Evolutionary conservation across 2,113 vertebrate species (phyloP), one percentile per base, ranked within the genome.

Genomic region (Salvelinus alpinus): DNA sequence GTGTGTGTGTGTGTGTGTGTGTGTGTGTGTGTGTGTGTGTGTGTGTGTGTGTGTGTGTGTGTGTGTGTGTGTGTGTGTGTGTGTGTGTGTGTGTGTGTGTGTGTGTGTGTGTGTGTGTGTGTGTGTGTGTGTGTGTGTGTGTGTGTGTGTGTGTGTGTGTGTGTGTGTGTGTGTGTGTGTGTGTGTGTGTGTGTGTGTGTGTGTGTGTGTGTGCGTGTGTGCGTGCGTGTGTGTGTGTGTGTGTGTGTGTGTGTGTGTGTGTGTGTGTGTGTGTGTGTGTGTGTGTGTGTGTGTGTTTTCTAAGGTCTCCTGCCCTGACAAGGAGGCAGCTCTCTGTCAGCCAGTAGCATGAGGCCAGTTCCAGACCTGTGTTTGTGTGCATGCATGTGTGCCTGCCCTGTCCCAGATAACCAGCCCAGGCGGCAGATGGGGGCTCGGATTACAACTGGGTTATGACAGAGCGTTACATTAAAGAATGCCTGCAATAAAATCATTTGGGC

Each of bases 391-490:
- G 9, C 9, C 38, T 38, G 1, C 8, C 34, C 8, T 11, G 22
- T 27, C 4, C 64, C 25, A 29, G 64, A 12, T 29, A 29, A 25
- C 60, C 24, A 66, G 29, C 48, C 48, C n/a, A 24, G 75, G 20
- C 70, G 47, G 76, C 85, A 90, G 90, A 91, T 89, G 90, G 84
- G 64, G 3, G 2, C 80, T 81, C 81, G 82, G 82, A 87, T 90
- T 86, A 81, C 84, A 86, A 80, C 79, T 51, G 44, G 80, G 14
- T 83, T 80, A 85, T 82, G 85, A 82, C 68, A 62, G 73, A 70
- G 78, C 84, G 73, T 84, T 86, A 72, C 73, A 82, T 81, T 85
- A 84, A 90, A 88, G 81, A 88, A 86, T 82, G 27, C 80, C 66
- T 66, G 74, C 75, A 74, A 82, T 83, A 85, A 87, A 92, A 86